Conservation (phyloP, 2,888 invertebrate genomes). For the Pterobdella sp. region DNA sequence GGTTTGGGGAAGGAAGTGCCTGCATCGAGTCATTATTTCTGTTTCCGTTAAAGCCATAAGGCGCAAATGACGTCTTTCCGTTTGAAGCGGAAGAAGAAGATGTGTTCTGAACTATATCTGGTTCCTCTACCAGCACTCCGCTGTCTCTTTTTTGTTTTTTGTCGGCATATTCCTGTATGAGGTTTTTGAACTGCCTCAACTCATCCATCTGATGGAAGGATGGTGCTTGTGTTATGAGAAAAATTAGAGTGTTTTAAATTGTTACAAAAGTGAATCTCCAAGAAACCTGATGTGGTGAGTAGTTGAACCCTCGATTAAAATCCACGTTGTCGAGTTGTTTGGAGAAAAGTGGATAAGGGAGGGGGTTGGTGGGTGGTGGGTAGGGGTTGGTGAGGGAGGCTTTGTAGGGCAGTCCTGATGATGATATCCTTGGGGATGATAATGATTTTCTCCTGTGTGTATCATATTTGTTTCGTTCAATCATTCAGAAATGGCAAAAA, state of each 20-base stretch:
- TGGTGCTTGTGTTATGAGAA: neutral
- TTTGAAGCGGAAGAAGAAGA: neutral
- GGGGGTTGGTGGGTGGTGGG: neutral
- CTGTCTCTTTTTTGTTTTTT: conserved; percentile 31
- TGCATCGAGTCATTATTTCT: too few relatives aligned
- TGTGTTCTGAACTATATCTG: conserved; percentile 22
- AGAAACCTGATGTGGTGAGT: conserved; percentile 11
- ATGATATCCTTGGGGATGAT: neutral
- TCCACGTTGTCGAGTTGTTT: neutral
- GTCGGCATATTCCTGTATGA: conserved; percentile 14
- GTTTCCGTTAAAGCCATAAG: too few relatives aligned
- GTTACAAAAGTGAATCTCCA: neutral
- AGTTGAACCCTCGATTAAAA: neutral
- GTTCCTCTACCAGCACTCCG: conserved; percentile 31
- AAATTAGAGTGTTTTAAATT: neutral
- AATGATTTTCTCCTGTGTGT: neutral
- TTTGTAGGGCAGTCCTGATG: neutral
- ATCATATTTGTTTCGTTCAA: neutral
- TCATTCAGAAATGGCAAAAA: neutral
- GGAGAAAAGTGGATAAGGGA: neutral
- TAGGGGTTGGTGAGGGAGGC: neutral
- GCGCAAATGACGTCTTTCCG: conserved; percentile 10
- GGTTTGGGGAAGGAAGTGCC: too few relatives aligned
- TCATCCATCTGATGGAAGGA: conserved; percentile 7
- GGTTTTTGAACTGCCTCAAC: conserved; percentile 15